Base-by-base conservation (phyloP, 1,140 invertebrate genomes). In the Leptopilina clavipes region DNA sequence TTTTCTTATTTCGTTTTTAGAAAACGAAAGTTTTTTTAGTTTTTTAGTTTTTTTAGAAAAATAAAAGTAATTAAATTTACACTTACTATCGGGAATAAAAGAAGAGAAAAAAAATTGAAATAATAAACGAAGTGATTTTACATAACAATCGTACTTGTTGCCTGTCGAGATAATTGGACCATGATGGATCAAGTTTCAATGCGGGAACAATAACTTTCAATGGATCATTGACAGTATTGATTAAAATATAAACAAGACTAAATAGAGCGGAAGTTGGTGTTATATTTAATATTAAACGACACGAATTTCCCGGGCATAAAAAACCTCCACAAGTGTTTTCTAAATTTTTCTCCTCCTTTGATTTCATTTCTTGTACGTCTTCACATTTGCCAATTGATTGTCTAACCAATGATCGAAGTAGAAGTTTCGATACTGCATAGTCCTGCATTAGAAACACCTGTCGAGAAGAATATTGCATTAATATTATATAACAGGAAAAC, bases 141-240 rank as follows among this genome's bases (percentile, higher is more conserved):
- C 8, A 59, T 48, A n/a, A n/a, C n/a, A 73, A 70, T 19, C n/a
- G 77, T 76, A 94, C 95, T 91, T 96, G 94, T 78, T 94, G 88
- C 84, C 93, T 93, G 85, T 95, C 93, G 54, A 95, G 90, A 83
- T 93, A 94, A 75, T 92, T 92, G 1, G 92, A 92, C 95, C 94
- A 95, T 18, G 92, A 89, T 3, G 44, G 89, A 86, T 71, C 91
- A 90, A 76, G 91, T 80, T 94, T 93, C 9, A 95, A 88, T 0
- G 92, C 90, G 74, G 93, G 92, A 48, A 95, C 91, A 5, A 95
- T 84, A 11, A 93, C 92, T 0, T 90, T 87, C 19, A 91, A 90
- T 0, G 95, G 90, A 80, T 95, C 93, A 0, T 91, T 87, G 25
- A 91, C 91, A 73, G 92, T 93, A 22, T 93, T 93, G 6, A 93